Conservation (phyloP, 2,888 invertebrate genomes). For the Apamea monoglypha region DNA sequence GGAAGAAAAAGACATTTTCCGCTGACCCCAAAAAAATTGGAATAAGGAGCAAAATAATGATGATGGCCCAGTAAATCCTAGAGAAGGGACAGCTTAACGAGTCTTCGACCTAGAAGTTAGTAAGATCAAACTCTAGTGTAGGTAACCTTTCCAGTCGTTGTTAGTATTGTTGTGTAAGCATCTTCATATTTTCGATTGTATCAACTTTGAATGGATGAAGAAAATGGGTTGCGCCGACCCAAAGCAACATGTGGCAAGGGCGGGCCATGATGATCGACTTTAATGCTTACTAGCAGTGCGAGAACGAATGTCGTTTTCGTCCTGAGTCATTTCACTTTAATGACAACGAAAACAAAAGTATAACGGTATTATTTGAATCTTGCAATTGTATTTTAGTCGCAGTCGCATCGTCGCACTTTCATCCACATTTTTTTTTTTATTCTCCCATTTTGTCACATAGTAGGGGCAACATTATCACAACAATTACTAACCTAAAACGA, state of each 20-base stretch:
- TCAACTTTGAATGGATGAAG: neutral
- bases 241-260: too few species aligned
- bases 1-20: neutral
- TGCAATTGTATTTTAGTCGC: neutral
- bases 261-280: neutral
- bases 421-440: neutral
- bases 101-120: neutral
- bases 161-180: neutral
- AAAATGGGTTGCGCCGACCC: too few species aligned
- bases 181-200: neutral
- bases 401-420: neutral
- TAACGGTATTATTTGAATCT: neutral
- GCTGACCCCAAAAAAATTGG: neutral
- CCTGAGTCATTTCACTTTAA: too few species aligned
- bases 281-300: neutral
- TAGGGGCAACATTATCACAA: constrained; percentile 37
- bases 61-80: neutral
- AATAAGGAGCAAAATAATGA: neutral
- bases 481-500: constrained; percentile 34
- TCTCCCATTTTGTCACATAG: neutral
- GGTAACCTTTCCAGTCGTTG: neutral
- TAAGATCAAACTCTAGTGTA: neutral
- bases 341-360: too few species aligned
- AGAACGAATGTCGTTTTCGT: neutral
- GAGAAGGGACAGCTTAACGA: neutral